Evolutionary conservation across 2,113 vertebrate genomes (phyloP).

Genomic region (Hippocampus barbouri): DNA sequence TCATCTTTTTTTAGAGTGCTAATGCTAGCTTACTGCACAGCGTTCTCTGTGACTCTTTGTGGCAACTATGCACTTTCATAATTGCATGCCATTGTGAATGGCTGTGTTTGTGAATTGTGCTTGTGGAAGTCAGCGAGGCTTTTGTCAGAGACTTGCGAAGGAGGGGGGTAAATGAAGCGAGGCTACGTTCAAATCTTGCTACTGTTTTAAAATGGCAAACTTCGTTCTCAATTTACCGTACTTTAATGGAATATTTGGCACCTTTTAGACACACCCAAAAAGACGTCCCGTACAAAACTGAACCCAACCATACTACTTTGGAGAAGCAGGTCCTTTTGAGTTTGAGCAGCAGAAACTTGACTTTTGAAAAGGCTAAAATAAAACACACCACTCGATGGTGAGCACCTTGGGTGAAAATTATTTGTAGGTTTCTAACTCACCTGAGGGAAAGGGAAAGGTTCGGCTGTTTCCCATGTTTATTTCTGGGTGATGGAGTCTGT

Average conservation of each 20-base stretch:
- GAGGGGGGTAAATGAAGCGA: too few species aligned
- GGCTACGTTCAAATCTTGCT: too few species aligned
- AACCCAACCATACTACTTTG: neutral
- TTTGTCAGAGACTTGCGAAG: neutral
- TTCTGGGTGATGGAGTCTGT: conserved; percentile 60
- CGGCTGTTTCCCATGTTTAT: conserved; percentile 60
- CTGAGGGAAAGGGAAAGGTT: conserved; percentile 50
- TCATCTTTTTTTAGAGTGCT: too few species aligned
- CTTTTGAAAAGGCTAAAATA: neutral
- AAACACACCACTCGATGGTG: neutral
- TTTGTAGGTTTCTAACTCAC: conserved; percentile 37
- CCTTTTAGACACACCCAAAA: neutral
- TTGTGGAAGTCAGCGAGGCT: neutral
- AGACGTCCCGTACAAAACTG: neutral
- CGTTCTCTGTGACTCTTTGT: too few species aligned
- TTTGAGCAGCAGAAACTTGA: neutral
- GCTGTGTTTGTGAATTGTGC: too few species aligned
- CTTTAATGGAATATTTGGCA: neutral
- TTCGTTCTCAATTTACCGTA: neutral
- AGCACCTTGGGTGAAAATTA: conserved; percentile 3
- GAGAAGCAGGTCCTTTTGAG: neutral
- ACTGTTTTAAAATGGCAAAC: neutral
- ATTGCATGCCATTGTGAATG: neutral
- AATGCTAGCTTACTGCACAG: too few species aligned
- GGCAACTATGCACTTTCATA: neutral